Conservation (phyloP, 2,888 invertebrate genomes). For the Cremastobaeus sp. region DNA sequence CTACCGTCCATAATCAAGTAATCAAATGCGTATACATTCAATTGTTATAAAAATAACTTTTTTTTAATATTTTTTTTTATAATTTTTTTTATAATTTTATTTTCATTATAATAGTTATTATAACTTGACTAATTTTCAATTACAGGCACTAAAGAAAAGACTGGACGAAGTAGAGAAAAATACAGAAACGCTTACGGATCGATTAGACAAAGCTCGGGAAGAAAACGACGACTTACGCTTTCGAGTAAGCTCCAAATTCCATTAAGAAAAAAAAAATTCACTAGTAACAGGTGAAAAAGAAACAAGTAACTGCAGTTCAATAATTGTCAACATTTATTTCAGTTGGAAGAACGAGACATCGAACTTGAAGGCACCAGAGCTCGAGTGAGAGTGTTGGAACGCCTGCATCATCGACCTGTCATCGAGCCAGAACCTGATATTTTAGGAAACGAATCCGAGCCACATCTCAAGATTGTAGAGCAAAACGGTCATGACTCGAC, state of each 20-base stretch:
- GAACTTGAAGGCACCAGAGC: slow-evolving; percentile 91
- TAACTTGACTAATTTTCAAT: slow-evolving; percentile 57
- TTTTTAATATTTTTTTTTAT: background rate
- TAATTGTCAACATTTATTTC: slow-evolving; percentile 52
- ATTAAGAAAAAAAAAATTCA: too few relatives aligned
- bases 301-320: background rate
- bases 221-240: slow-evolving; percentile 90
- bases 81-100: background rate
- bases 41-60: too few relatives aligned
- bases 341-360: slow-evolving; percentile 90
- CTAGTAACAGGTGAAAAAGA: too few relatives aligned
- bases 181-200: slow-evolving; percentile 83
- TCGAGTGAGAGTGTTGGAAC: slow-evolving; percentile 86
- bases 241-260: too few relatives aligned
- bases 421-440: slow-evolving; percentile 76
- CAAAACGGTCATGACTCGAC: slow-evolving; percentile 79
- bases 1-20: slow-evolving; percentile 92
- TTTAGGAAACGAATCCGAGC: slow-evolving; percentile 9
- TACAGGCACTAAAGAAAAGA: slow-evolving; percentile 85
- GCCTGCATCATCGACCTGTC: slow-evolving; percentile 78
- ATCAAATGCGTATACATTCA: background rate
- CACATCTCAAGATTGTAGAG: slow-evolving; percentile 64
- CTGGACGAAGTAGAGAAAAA: slow-evolving; percentile 85
- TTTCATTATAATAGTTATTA: too few relatives aligned
- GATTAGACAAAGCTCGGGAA: slow-evolving; percentile 86